A percentile compares a stretch with the other conserved stretches of the same genome.
Evolutionary conservation across 2,113 vertebrate species (phyloP).

Genomic region (Ceyx margarethae): DNA sequence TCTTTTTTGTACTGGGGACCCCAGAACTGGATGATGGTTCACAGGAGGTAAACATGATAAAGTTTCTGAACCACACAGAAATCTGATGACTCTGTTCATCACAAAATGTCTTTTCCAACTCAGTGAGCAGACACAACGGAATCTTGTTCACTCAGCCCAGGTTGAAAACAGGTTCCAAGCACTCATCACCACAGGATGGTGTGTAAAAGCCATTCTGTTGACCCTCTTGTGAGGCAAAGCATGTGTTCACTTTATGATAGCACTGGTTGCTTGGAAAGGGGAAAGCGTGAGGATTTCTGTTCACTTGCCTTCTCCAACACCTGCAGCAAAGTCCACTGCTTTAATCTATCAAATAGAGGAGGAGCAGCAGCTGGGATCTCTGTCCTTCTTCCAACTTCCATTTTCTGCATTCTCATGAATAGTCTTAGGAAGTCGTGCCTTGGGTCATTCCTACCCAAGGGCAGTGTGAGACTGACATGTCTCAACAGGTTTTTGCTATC

Average conservation of each 20-base stretch:
- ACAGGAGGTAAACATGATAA: background rate
- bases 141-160: background rate
- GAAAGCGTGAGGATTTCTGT: background rate
- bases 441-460: background rate
- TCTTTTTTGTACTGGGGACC: background rate
- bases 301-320: background rate
- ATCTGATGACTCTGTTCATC: background rate
- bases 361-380: background rate
- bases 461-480: background rate
- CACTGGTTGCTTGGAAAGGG: background rate
- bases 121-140: background rate
- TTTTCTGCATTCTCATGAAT: background rate
- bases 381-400: background rate
- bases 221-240: background rate
- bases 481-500: background rate
- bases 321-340: background rate
- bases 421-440: background rate
- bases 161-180: background rate
- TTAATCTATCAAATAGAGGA: background rate
- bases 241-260: background rate
- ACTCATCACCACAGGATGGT: background rate
- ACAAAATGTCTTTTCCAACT: background rate
- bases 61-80: background rate
- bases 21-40: background rate
- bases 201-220: background rate